Evolutionary conservation across 2,888 invertebrate species (phyloP), one percentile per base, ranked within the genome.

Genomic region (Eudemis profundana): DNA sequence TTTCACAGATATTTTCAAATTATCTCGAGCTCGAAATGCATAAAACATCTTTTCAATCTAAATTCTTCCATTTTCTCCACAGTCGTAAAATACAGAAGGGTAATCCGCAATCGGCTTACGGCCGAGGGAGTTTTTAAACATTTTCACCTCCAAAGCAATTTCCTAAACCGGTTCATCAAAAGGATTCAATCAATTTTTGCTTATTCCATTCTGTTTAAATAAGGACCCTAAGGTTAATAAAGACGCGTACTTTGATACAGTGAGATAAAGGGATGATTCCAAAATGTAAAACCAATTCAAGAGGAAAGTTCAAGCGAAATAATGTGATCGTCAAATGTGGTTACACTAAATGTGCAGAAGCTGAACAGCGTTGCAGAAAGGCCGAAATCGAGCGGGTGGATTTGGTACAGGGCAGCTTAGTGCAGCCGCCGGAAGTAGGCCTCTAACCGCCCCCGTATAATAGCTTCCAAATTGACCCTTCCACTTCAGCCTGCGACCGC

Each of bases 401-500:
- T 87, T 64, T 86, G 84, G 83, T 87, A 84, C 84, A 87, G 79
- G 85, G 82, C 79, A 85, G 91, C 90, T 90, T 91, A 91, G 90
- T 86, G 88, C 90, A 90, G 83, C 83, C 83, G 86, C 87, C 90
- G 90, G 92, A 92, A 92, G 88, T 89, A 87, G 89, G 90, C 89
- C 85, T 90, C 86, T 87, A 89, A 84, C 89, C 86, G 85, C 89
- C 83, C 82, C 82, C 84, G 87, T 90, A 90, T 90, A 91, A 92
- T 91, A 87, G 90, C 87, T 86, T 86, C 84, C 82, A 90, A 90
- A 90, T 90, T 90, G 90, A 90, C 87, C 89, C 86, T 86, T 86
- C 85, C 79, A 85, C 82, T 85, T 77, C 79, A 77, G 82, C 77
- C 76, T 84, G 75, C 78, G 78, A 53, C 74, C 72, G 78, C 74